phyloP scores from a whole-genome alignment of 1,140 invertebrate species.

The Formica exsecta region DNA sequence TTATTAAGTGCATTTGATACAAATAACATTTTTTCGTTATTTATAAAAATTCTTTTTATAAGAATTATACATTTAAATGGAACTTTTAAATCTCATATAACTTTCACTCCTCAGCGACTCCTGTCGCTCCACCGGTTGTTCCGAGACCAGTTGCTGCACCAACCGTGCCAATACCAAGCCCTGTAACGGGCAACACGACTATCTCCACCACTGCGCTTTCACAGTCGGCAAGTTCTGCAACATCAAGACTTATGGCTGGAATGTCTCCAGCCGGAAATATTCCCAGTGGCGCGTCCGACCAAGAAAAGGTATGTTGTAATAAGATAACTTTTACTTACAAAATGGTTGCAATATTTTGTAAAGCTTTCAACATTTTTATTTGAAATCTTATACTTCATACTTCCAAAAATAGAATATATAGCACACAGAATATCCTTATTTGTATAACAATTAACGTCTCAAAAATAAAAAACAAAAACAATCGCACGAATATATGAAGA shows the following conservation, averaged over 20 bases:
- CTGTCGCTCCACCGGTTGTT: constrained; percentile 79
- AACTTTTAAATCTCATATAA: constrained; percentile 10
- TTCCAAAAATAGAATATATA: background rate
- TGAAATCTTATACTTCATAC: background rate
- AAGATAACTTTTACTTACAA: constrained; percentile 26
- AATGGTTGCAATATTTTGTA: background rate
- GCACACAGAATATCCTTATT: background rate
- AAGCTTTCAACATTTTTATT: background rate
- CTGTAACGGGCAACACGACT: constrained; percentile 70
- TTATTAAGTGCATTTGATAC: constrained; percentile 68
- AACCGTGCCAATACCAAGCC: constrained; percentile 70
- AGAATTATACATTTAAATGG: background rate
- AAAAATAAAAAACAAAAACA: background rate
- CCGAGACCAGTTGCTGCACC: constrained; percentile 82
- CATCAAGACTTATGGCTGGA: constrained; percentile 85
- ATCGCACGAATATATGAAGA: background rate
- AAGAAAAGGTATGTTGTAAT: constrained; percentile 91
- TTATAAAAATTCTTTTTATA: background rate
- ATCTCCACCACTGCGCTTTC: constrained; percentile 76
- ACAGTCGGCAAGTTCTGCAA: constrained; percentile 78
- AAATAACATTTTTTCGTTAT: constrained; percentile 27
- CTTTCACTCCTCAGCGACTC: constrained; percentile 71
- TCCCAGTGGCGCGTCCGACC: constrained; percentile 93
- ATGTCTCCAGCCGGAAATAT: constrained; percentile 89
- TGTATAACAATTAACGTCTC: background rate